phyloP scores from a whole-genome alignment of 2,113 vertebrate species.

The Hylia prasina region DNA sequence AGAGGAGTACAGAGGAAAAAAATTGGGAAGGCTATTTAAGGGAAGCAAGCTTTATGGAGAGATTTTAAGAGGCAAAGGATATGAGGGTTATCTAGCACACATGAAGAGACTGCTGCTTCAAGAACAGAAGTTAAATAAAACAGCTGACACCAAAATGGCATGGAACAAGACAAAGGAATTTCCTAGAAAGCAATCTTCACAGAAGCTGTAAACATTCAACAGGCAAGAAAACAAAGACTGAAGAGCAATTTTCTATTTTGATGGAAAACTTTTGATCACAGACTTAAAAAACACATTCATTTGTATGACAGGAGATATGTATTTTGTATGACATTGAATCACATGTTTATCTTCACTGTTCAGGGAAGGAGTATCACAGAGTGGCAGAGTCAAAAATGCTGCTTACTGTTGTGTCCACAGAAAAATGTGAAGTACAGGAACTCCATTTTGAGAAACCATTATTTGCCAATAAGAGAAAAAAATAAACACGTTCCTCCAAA shows the following conservation, averaged over 20 bases:
- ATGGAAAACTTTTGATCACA: neutral
- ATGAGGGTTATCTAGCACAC: neutral
- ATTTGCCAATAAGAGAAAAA: neutral
- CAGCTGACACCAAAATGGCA: neutral
- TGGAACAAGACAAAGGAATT: neutral
- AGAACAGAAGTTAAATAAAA: neutral
- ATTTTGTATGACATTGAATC: neutral
- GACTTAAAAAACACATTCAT: neutral
- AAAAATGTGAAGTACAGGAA: neutral
- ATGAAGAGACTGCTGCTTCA: neutral
- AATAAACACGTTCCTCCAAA: neutral
- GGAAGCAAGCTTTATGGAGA: neutral
- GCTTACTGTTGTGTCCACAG: neutral
- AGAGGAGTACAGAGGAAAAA: neutral
- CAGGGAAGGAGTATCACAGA: neutral
- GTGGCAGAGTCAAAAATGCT: neutral
- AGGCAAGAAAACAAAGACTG: neutral
- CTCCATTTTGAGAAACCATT: neutral
- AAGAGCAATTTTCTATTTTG: neutral
- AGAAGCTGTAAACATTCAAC: neutral
- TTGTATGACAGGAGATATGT: neutral
- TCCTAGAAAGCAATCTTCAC: neutral
- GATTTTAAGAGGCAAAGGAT: neutral
- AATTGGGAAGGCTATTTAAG: neutral
- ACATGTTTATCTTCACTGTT: neutral